Base-by-base conservation (phyloP, 2,888 invertebrate genomes). In the Sturmia bella region DNA sequence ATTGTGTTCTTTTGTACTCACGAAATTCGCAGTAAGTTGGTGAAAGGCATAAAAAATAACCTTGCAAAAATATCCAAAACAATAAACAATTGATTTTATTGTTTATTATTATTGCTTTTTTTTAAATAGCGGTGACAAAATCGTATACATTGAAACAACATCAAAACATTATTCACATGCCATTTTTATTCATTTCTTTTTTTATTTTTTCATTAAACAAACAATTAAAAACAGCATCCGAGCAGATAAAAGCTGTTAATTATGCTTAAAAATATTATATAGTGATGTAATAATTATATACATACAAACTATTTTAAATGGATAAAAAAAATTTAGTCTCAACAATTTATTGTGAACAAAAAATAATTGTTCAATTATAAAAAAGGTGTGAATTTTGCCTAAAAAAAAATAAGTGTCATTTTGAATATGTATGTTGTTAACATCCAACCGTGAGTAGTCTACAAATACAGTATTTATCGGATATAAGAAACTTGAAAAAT, bases 221-320 rank as follows among this genome's bases (percentile, higher is more conserved):
- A 27, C 41, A 68, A 54, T 54, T 68, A 66, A 75, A 74, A 21
- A 37, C 17, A n/a, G n/a, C 7, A 48, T 21, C 57, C n/a, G 45
- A 39, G 27, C 27, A 48, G 50, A 41, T 48, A 50, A 39, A 64
- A 41, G 56, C 56, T 48, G 19, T 57, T 43, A 41, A 27, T 52
- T 63, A 0, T 56, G 52, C 3, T 61, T 17, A 43, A 27, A 43
- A 43, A 17, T 64, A 15, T 37, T 50, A 43, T 15, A 37, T 24
- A n/a, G 61, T 79, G 63, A 68, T 73, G 78, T 45, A 79, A 75
- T 75, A 69, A 74, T 80, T 75, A 69, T 69, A 64, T 37, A 37
- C 15, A n/a, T 45, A 32, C 7, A 32, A 69, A 68, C 59, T 52
- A 41, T 64, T 72, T 61, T 66, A 70, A 77, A 73, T 73, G 43